Evolutionary conservation across 2,797 vertebrate genomes (phyloP).

Genomic region (Podargus strigoides): DNA sequence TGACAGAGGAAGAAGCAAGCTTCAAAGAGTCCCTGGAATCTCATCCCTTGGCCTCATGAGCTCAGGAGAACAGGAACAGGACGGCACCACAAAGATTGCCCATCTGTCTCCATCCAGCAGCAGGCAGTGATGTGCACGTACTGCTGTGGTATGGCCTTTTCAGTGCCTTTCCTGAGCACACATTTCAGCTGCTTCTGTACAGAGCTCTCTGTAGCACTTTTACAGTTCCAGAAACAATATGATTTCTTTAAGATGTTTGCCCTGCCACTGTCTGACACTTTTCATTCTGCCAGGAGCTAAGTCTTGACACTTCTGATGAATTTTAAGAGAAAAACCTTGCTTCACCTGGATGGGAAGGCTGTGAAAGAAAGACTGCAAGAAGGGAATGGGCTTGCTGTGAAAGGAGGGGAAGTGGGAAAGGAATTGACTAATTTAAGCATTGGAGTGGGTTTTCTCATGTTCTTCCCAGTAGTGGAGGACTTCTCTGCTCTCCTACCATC

Average conservation of each 20-base stretch:
- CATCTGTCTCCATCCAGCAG: not conserved
- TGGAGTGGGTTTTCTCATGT: not conserved
- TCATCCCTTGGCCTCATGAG: not conserved
- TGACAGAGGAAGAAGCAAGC: not conserved
- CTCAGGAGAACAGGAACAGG: not conserved
- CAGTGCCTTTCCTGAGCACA: not conserved
- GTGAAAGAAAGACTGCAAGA: not conserved
- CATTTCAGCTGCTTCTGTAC: not conserved
- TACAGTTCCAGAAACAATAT: constrained; percentile 10
- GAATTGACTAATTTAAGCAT: not conserved
- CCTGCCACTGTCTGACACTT: constrained; percentile 37
- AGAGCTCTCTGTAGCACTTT: not conserved
- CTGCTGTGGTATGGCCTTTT: not conserved
- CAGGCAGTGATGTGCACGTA: not conserved
- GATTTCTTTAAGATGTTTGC: constrained; percentile 26
- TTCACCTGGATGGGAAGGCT: constrained; percentile 14
- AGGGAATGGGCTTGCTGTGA: not conserved
- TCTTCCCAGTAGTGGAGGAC: not conserved
- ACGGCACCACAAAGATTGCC: no score
- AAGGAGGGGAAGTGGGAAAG: not conserved
- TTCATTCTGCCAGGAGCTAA: constrained; percentile 27
- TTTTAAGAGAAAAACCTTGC: constrained; percentile 34
- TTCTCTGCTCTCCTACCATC: not conserved
- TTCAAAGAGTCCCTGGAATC: not conserved
- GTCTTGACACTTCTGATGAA: constrained; percentile 18